A percentile compares a stretch with the other conserved stretches of the same genome.
Conservation (phyloP, 2,888 invertebrate species). For the Malachius bipustulatus region DNA sequence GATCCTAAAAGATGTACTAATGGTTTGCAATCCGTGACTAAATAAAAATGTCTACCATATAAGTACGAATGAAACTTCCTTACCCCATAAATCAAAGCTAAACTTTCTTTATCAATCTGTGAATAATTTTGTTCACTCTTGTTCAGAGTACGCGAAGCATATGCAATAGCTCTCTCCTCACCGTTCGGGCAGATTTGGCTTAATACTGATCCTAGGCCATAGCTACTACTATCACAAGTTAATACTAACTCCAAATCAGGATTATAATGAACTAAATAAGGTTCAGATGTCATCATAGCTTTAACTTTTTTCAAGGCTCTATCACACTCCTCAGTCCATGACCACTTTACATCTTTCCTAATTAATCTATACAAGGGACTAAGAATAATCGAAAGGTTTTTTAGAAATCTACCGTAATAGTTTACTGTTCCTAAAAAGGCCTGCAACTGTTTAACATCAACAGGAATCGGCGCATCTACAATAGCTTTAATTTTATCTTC, state of each 20-base stretch:
- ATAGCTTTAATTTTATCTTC: conserved; percentile 5
- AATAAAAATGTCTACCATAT: conserved; percentile 21
- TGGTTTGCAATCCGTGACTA: conserved; percentile 29
- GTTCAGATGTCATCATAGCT: not conserved
- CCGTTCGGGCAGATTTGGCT: not conserved
- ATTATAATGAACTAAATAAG: not conserved
- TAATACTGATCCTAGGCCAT: not conserved
- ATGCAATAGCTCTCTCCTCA: not conserved
- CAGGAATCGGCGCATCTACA: not conserved
- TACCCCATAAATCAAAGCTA: not conserved
- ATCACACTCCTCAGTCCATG: not conserved
- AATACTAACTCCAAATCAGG: not conserved
- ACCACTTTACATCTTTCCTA: not conserved
- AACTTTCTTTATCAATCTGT: not conserved
- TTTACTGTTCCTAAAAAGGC: conserved; percentile 6
- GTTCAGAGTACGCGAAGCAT: not conserved
- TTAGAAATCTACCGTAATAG: conserved; percentile 3
- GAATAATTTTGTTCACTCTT: not conserved
- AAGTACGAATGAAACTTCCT: not conserved
- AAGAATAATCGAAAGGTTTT: conserved; percentile 6
- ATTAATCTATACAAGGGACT: conserved; percentile 7
- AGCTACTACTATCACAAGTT: not conserved
- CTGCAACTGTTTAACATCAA: conserved; percentile 5
- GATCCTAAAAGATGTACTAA: conserved; percentile 24
- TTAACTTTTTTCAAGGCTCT: not conserved